Conservation (phyloP, 2,113 vertebrate species). For the Zapus hudsonius region DNA sequence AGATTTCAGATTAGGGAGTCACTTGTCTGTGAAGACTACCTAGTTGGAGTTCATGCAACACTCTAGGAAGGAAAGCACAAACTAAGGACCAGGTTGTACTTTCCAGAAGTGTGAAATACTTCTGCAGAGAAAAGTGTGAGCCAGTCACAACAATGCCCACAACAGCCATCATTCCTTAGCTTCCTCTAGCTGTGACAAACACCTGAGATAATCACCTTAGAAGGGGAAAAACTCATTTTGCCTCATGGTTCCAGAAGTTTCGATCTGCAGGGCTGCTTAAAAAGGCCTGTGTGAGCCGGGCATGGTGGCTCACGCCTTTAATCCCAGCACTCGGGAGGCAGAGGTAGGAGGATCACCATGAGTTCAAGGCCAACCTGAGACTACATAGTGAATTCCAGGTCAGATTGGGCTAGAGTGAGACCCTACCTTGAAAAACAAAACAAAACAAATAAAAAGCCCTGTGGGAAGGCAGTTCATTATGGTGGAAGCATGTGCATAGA, state of each 20-base stretch:
- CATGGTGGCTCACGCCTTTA: too few relatives aligned
- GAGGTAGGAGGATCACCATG: too few relatives aligned
- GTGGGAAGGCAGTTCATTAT: neutral
- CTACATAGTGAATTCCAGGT: too few relatives aligned
- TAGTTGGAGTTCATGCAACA: neutral
- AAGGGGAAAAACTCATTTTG: neutral
- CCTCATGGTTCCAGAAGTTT: neutral
- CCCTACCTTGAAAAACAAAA: too few relatives aligned
- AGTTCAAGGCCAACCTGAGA: too few relatives aligned
- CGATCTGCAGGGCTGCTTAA: neutral
- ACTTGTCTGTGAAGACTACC: neutral
- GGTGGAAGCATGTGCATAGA: neutral
- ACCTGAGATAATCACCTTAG: neutral
- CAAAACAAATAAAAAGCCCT: too few relatives aligned
- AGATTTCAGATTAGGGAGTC: slow-evolving; percentile 35
- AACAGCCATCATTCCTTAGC: neutral
- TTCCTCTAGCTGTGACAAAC: neutral
- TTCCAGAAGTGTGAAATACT: neutral
- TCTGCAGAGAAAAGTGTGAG: neutral
- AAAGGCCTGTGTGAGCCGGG: too few relatives aligned
- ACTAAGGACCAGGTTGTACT: neutral
- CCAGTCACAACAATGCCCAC: neutral
- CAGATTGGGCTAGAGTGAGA: too few relatives aligned
- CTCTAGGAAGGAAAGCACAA: neutral
- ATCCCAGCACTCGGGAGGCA: too few relatives aligned